Conservation (phyloP, 2,113 vertebrate genomes). For the Periophthalmus modestus region DNA sequence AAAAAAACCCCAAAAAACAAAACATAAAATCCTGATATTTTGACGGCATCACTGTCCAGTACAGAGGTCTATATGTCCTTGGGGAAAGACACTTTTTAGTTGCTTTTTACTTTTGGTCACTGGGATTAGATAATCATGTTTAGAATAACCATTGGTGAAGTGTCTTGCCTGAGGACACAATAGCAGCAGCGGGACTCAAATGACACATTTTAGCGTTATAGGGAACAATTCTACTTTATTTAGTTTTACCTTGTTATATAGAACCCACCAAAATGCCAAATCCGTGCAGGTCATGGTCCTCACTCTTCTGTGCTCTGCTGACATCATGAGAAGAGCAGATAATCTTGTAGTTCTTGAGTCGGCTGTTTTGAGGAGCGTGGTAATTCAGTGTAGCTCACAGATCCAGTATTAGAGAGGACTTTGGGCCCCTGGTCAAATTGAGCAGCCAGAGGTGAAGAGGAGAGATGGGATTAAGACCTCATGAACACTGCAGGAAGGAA, state of each 20-base stretch:
- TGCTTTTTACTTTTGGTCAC: no score
- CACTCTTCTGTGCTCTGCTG: constrained; percentile 44
- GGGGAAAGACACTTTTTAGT: no score
- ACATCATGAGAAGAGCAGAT: constrained; percentile 67
- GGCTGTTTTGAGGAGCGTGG: constrained; percentile 64
- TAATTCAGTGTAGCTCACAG: constrained; percentile 66
- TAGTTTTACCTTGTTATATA: no score
- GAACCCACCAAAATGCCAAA: background rate
- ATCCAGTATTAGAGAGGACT: constrained; percentile 68
- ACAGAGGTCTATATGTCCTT: no score
- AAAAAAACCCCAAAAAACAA: no score
- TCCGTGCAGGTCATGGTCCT: background rate
- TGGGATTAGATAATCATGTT: no score
- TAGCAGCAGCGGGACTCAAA: background rate
- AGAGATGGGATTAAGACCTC: constrained; percentile 20
- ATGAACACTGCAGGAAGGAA: background rate
- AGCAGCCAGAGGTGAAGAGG: constrained; percentile 41
- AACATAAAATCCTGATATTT: no score
- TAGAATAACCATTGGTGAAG: background rate
- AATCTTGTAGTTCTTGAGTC: constrained; percentile 68
- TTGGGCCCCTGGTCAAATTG: constrained; percentile 46
- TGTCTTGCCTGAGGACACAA: background rate
- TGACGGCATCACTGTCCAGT: no score
- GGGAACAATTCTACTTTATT: no score
- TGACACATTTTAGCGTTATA: background rate